phyloP scores from a whole-genome alignment of 2,888 invertebrate species.

The Scaeva pyrastri region DNA sequence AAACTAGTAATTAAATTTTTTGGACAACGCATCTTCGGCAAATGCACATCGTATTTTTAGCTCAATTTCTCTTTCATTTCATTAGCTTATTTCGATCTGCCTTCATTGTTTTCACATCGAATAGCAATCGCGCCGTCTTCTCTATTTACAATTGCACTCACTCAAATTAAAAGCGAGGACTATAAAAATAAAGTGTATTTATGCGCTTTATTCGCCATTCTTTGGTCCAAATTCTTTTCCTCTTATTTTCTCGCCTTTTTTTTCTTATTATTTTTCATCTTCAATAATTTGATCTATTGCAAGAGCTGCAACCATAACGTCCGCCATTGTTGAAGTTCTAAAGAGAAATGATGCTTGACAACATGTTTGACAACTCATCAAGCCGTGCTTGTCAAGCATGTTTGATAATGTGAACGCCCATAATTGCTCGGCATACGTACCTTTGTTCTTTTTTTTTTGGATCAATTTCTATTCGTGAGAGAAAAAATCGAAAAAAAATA shows the following conservation, averaged over 20 bases:
- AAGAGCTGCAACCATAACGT: too few relatives aligned
- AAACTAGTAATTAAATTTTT: background rate
- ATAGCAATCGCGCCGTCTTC: slow-evolving; percentile 24
- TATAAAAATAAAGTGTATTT: too few relatives aligned
- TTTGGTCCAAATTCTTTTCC: too few relatives aligned
- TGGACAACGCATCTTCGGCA: background rate
- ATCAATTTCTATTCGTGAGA: too few relatives aligned
- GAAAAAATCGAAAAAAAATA: too few relatives aligned
- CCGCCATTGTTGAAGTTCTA: too few relatives aligned
- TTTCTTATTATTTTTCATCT: too few relatives aligned
- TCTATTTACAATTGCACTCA: slow-evolving; percentile 19
- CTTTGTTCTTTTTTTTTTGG: slow-evolving; percentile 10
- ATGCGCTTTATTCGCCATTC: slow-evolving; percentile 11
- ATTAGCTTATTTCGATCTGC: background rate
- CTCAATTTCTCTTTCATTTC: slow-evolving; percentile 25
- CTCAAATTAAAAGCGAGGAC: slow-evolving; percentile 1
- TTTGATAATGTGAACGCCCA: too few relatives aligned
- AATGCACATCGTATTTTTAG: slow-evolving; percentile 16
- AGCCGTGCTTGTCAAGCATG: too few relatives aligned
- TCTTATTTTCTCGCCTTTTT: slow-evolving; percentile 9
- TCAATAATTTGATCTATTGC: too few relatives aligned
- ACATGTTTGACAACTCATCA: too few relatives aligned
- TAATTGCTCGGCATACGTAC: background rate
- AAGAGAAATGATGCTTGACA: too few relatives aligned
- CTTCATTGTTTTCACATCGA: slow-evolving; percentile 13